phyloP scores from a whole-genome alignment of 2,113 vertebrate species.

The Argyrosomus japonicus region DNA sequence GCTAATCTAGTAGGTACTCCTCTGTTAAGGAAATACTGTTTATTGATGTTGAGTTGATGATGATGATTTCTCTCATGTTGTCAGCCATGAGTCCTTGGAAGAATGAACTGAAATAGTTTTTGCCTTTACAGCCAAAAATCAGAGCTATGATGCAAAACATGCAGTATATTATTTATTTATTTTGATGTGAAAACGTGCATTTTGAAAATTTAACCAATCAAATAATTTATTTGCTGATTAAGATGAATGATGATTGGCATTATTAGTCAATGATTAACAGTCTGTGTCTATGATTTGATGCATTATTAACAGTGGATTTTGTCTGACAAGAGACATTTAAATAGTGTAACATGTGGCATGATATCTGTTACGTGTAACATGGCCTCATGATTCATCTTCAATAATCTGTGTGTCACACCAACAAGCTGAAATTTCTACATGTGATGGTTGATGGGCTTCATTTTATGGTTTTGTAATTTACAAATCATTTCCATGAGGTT shows the following conservation, averaged over 20 bases:
- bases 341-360: not conserved
- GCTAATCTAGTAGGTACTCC: conserved; percentile 1
- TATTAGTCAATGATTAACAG: not conserved
- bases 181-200: conserved; percentile 2
- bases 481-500: not conserved
- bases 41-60: not conserved
- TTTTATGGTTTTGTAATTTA: conserved; percentile 1
- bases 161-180: conserved; percentile 23
- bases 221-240: not conserved
- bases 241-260: not conserved
- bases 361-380: not conserved
- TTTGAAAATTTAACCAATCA: not conserved
- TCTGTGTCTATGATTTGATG: not conserved
- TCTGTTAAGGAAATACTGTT: not conserved
- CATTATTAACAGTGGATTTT: not conserved
- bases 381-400: not conserved
- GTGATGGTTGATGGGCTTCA: not conserved
- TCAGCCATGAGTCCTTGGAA: too few species aligned
- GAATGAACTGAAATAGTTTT: not conserved
- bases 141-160: not conserved
- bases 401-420: not conserved
- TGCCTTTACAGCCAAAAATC: not conserved
- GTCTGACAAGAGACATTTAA: not conserved
- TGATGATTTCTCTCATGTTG: not conserved
- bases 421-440: not conserved